Evolutionary conservation across 2,113 vertebrate species (phyloP).

Genomic region (Oreochromis tanganicae): DNA sequence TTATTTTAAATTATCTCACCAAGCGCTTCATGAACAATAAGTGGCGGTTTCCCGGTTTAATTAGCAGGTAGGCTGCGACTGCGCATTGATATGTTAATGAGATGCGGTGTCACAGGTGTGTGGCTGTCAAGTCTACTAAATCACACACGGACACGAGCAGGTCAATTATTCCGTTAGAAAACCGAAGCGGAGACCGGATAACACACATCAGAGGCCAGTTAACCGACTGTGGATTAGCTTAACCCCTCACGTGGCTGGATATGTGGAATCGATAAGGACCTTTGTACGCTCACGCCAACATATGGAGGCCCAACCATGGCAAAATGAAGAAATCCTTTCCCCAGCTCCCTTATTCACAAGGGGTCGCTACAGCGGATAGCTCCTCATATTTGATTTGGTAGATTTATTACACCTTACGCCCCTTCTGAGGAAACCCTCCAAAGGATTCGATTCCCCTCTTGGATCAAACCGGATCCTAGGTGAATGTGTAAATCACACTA

Average conservation of each 20-base stretch:
- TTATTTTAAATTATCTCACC: background rate
- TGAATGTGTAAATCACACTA: accelerated
- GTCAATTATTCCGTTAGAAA: background rate
- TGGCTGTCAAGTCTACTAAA: background rate
- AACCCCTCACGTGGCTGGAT: background rate
- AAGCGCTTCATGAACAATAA: background rate
- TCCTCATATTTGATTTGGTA: background rate
- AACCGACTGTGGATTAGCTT: background rate
- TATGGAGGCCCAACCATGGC: background rate
- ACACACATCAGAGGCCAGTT: background rate
- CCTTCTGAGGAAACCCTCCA: background rate
- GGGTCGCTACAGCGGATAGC: background rate
- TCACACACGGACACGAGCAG: background rate
- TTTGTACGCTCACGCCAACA: accelerated
- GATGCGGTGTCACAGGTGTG: constrained; percentile 11
- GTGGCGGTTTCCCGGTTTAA: background rate
- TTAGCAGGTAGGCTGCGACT: background rate
- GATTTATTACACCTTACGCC: background rate
- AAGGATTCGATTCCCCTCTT: background rate
- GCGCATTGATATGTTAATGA: background rate
- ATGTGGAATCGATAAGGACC: background rate
- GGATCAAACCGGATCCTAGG: background rate
- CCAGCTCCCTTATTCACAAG: background rate
- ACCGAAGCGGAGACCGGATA: background rate
- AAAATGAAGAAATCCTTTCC: background rate